Percentiles rank a stretch among this genome's conserved stretches.
Conservation (phyloP, 2,113 vertebrate species). For the Pseudopodoces humilis region DNA sequence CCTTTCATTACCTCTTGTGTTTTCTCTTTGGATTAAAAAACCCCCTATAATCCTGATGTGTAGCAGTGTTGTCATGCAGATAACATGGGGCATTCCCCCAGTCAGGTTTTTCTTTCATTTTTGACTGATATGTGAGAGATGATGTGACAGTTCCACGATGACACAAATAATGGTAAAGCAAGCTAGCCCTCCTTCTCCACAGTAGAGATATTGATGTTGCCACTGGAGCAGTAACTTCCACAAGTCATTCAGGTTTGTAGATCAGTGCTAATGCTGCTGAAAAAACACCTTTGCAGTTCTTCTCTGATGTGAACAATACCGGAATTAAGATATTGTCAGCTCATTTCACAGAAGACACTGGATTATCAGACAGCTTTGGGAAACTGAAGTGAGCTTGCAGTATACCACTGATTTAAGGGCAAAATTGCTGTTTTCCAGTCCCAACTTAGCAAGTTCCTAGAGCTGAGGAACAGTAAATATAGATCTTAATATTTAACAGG, state of each 20-base stretch:
- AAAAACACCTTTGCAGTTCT: background rate
- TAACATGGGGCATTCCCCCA: background rate
- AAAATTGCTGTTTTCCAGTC: background rate
- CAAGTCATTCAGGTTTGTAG: background rate
- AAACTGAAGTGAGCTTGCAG: background rate
- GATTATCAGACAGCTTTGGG: background rate
- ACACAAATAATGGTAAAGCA: background rate
- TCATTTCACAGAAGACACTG: background rate
- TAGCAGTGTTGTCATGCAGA: background rate
- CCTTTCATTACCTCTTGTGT: background rate
- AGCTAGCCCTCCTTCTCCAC: background rate
- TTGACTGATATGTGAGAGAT: background rate
- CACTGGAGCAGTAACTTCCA: background rate
- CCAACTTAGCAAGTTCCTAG: background rate
- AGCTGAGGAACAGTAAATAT: conserved; percentile 64
- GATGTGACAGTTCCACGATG: background rate
- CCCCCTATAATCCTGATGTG: background rate
- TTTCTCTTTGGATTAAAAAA: background rate
- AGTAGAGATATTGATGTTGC: background rate
- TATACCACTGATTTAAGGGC: background rate
- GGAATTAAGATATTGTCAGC: background rate
- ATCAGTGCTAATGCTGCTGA: background rate
- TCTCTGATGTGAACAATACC: background rate
- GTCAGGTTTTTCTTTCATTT: background rate
- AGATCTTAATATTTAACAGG: conserved; percentile 75